phyloP scores from a whole-genome alignment of 2,113 vertebrate genomes.

The Rafetus swinhoei region DNA sequence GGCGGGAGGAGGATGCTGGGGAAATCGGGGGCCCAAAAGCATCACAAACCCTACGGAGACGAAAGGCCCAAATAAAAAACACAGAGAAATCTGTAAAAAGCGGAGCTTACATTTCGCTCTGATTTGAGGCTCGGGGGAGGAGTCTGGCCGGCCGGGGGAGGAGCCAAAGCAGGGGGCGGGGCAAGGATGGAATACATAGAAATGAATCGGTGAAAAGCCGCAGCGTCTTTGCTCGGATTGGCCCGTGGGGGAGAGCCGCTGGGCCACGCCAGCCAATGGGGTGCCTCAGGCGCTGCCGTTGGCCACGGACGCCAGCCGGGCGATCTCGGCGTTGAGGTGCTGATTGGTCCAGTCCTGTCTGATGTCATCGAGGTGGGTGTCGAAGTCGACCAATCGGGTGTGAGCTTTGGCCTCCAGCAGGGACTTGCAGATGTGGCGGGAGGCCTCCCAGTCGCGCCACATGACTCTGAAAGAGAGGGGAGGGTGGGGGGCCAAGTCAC shows the following conservation, averaged over 20 bases:
- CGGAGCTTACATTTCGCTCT: not conserved
- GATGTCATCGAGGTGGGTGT: conserved; percentile 92
- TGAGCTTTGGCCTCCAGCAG: conserved; percentile 85
- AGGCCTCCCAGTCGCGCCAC: conserved; percentile 92
- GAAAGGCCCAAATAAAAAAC: not conserved
- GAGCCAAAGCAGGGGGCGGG: too few species aligned
- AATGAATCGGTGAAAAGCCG: not conserved
- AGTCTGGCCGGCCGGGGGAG: too few species aligned
- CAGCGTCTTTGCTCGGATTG: not conserved
- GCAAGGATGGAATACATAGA: not conserved
- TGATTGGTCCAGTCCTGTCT: conserved; percentile 93
- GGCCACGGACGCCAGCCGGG: conserved; percentile 80
- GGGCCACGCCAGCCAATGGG: not conserved
- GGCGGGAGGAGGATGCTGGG: not conserved
- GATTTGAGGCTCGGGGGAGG: too few species aligned
- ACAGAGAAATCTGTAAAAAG: not conserved
- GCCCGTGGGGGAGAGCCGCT: not conserved
- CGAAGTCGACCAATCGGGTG: conserved; percentile 87
- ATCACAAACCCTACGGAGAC: not conserved
- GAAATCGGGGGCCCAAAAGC: too few species aligned
- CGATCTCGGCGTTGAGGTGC: conserved; percentile 86
- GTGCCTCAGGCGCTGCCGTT: conserved; percentile 81
- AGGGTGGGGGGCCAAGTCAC: too few species aligned
- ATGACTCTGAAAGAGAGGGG: conserved; percentile 82
- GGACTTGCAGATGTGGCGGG: conserved; percentile 81